Conservation (phyloP, 2,888 invertebrate genomes). For the Hedya salicella region DNA sequence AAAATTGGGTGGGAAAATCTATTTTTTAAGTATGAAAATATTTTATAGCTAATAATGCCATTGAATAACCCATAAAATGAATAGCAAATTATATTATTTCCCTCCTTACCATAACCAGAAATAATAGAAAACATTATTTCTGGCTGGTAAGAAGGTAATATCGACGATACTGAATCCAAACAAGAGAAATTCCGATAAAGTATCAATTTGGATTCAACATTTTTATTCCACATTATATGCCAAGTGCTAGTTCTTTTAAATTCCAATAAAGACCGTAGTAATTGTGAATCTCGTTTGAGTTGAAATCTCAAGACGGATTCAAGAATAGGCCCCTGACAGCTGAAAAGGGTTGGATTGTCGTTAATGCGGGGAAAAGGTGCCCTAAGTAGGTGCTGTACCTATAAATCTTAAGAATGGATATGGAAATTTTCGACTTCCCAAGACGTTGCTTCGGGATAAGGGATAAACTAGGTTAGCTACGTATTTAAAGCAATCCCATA, state of each 20-base stretch:
- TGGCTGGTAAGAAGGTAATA: too few species aligned
- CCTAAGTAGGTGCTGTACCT: slow-evolving; percentile 45
- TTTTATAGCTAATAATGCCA: too few species aligned
- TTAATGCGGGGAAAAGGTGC: slow-evolving; percentile 48
- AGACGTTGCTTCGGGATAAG: slow-evolving; percentile 7
- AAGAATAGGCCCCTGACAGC: slow-evolving; percentile 49
- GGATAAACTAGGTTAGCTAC: slow-evolving; percentile 1
- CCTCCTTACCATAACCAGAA: too few species aligned
- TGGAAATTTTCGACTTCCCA: slow-evolving; percentile 40
- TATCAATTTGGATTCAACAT: too few species aligned
- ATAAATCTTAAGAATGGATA: slow-evolving; percentile 39
- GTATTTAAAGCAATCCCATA: not conserved
- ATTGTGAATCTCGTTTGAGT: slow-evolving; percentile 51
- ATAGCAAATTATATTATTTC: too few species aligned
- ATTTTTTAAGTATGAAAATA: too few species aligned
- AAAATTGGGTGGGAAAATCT: too few species aligned
- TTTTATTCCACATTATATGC: not conserved
- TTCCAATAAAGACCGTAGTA: slow-evolving; percentile 53
- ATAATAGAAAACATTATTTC: too few species aligned
- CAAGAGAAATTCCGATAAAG: too few species aligned
- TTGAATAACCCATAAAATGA: too few species aligned
- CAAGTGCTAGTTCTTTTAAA: slow-evolving; percentile 32
- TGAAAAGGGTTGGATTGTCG: slow-evolving; percentile 53
- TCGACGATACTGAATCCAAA: too few species aligned
- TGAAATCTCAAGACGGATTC: slow-evolving; percentile 47